These are phyloP conservation scores for Blera fallax DNA, from an alignment of 2,888 invertebrate genomes.

Conservation along the genomic window DNA sequence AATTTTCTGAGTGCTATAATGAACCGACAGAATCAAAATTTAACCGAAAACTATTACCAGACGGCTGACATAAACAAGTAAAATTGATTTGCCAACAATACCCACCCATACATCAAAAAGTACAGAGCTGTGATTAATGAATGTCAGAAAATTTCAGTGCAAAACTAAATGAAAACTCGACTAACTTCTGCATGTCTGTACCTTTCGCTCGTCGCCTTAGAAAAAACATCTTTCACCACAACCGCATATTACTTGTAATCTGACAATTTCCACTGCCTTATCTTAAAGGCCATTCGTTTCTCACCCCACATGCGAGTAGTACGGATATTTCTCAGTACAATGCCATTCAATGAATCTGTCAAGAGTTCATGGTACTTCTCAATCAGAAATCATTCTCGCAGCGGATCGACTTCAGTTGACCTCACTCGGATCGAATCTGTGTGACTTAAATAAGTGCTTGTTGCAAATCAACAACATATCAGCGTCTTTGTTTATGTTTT, in stretches of 20 bases:
- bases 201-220: neutral
- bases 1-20: too few species aligned
- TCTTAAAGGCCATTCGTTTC: conserved; percentile 4
- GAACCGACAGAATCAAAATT: too few species aligned
- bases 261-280: neutral
- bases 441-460: conserved; percentile 1
- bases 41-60: too few species aligned
- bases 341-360: conserved; percentile 12
- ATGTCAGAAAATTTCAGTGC: too few species aligned
- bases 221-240: neutral
- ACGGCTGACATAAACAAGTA: too few species aligned
- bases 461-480: conserved; percentile 21
- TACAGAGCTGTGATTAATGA: too few species aligned
- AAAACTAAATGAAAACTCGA: too few species aligned
- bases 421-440: conserved; percentile 23
- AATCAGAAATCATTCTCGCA: conserved; percentile 46
- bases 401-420: conserved; percentile 29
- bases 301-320: neutral
- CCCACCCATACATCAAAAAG: too few species aligned
- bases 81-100: too few species aligned
- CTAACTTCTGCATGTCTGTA: neutral
- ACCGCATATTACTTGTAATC: neutral
- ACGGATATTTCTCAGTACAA: neutral
- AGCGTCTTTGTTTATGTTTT: neutral
- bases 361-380: conserved; percentile 26